Evolutionary conservation across 23 tunicate species (phyloP).

Genomic region (Trididemnum nubilum): DNA sequence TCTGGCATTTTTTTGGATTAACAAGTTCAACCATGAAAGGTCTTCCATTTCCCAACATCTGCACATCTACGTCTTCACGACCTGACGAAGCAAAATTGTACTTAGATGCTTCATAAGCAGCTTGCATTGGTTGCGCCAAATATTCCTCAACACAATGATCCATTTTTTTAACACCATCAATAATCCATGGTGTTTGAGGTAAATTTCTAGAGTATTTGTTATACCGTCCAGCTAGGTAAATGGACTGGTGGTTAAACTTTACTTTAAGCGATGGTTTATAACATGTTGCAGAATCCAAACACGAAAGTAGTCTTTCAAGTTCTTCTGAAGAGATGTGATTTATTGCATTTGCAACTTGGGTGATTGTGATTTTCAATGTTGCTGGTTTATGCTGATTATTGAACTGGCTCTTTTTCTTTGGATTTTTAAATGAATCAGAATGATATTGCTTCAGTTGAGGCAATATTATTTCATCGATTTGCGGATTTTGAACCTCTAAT

Average conservation of each 20-base stretch:
- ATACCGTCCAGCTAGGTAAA: no score
- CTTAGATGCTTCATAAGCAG: constrained; percentile 30
- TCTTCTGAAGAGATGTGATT: no score
- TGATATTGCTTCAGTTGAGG: neutral
- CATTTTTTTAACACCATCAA: constrained; percentile 63
- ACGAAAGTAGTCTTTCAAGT: no score
- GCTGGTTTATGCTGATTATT: neutral
- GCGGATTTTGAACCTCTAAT: neutral
- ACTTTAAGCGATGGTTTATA: no score
- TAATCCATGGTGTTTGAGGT: constrained; percentile 96
- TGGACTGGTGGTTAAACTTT: no score
- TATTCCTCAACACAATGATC: constrained; percentile 78
- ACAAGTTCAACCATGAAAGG: constrained; percentile 86
- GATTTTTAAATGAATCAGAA: constrained; percentile 12
- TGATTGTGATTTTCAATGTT: neutral
- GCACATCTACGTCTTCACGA: constrained; percentile 93
- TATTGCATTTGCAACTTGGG: no score
- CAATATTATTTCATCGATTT: constrained; percentile 1
- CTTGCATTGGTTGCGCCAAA: constrained; percentile 51
- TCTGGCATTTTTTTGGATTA: constrained; percentile 40
- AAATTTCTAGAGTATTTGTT: constrained; percentile 79
- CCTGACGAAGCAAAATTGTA: constrained; percentile 86
- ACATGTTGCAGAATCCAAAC: no score
- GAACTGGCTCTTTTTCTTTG: neutral
- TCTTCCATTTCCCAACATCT: constrained; percentile 94